Evolutionary conservation across 2,113 vertebrate genomes (phyloP).

Genomic region (Nettapus auritus): DNA sequence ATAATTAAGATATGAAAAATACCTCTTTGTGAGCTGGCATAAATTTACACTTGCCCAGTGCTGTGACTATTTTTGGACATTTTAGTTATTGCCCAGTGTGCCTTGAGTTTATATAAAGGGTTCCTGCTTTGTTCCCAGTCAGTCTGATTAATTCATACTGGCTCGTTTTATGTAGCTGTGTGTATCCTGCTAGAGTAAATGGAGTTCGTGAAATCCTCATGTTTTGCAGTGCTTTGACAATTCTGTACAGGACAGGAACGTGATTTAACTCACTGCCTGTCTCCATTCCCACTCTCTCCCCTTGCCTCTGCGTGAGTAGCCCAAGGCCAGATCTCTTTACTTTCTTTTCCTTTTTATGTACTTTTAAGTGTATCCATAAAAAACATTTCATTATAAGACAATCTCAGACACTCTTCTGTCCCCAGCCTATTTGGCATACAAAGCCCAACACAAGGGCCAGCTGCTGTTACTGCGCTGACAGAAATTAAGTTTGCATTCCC

Average conservation of each 20-base stretch:
- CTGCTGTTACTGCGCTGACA: background rate
- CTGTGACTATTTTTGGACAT: background rate
- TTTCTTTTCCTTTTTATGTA: background rate
- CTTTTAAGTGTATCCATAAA: background rate
- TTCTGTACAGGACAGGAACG: background rate
- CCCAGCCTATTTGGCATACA: background rate
- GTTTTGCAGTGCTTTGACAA: background rate
- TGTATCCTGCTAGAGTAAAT: background rate
- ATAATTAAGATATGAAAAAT: background rate
- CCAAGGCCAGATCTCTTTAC: background rate
- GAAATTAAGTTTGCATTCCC: background rate
- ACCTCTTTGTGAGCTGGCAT: background rate
- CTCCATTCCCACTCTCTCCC: background rate
- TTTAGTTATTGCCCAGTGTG: background rate
- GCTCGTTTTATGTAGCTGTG: background rate
- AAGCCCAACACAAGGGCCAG: background rate
- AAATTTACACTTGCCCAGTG: background rate
- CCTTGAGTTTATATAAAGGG: background rate
- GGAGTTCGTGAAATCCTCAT: background rate
- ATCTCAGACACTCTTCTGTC: background rate
- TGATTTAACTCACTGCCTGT: background rate
- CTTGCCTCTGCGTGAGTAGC: background rate
- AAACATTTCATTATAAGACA: background rate
- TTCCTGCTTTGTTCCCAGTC: constrained; percentile 3
- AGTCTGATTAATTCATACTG: background rate